Base-by-base conservation (phyloP, 2,797 vertebrate species). In the Falco columbarius region DNA sequence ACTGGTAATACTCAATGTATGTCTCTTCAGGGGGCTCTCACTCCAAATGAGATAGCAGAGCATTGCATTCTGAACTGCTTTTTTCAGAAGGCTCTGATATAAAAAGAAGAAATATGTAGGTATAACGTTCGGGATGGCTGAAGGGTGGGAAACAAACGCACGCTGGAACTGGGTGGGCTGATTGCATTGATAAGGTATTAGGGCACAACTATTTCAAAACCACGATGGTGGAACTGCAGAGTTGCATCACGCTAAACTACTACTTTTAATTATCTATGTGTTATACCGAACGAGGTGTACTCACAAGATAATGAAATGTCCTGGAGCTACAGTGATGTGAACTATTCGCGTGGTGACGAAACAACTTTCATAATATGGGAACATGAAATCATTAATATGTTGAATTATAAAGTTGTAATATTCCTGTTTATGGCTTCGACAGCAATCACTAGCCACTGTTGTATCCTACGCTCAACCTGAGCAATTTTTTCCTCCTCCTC, bases 11-110 rank as follows among this genome's bases (percentile, higher is more conserved):
- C 68, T 94, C 77, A 6, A 8, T 21, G 26, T 44, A 85, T 95
- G 86, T 89, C 86, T 89, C 93, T 94, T 94, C 93, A 81, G 93
- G 95, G 94, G 89, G 81, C 92, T 86, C 62, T 95, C 86, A 77
- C 65, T 68, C 56, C 92, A 89, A 94, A 91, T 81, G 95, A 96
- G 93, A 68, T 51, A 54, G 93, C 81, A 32, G 63, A 56, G 70
- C 9, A 6, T 56, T 91, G 90, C 84, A 63, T 71, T 56, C 83
- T 44, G n/a, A 81, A 44, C 18, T 7, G 68, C 5, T 38, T 75
- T 75, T 52, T 66, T 42, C 67, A 34, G 74, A 63, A 71, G 72
- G 74, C 74, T 76, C 59, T 36, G 77, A 49, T 11, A 76, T 58
- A n/a, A 66, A 75, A 65, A 73, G 89, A 73, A 90, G 88, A 90